Evolutionary conservation across 2,888 invertebrate genomes (phyloP).

Genomic region (Diploptera punctata): DNA sequence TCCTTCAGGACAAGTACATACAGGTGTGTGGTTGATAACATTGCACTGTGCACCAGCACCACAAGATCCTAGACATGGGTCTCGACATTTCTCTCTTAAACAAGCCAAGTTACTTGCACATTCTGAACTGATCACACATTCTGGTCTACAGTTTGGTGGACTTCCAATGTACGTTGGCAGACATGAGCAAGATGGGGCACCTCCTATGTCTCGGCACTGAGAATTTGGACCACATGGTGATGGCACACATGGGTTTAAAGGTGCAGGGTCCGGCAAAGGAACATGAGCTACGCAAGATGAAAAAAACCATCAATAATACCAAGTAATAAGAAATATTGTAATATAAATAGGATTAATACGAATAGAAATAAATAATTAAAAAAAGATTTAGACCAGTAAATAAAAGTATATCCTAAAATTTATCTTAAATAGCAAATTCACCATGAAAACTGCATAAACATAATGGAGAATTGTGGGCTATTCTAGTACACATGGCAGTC

Average conservation of each 20-base stretch:
- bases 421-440: no score
- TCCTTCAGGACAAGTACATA: constrained; percentile 72
- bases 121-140: constrained; percentile 76
- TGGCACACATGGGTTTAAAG: constrained; percentile 59
- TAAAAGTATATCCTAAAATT: no score
- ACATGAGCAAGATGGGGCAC: constrained; percentile 52
- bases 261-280: no score
- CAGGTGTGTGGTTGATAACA: constrained; percentile 54
- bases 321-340: no score
- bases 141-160: constrained; percentile 69
- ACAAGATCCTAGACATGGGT: constrained; percentile 81
- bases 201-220: constrained; percentile 47
- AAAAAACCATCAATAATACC: no score
- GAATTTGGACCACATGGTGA: constrained; percentile 56
- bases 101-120: constrained; percentile 75
- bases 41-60: constrained; percentile 73
- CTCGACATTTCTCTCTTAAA: constrained; percentile 72
- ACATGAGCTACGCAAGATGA: no score
- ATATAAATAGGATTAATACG: no score
- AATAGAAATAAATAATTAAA: no score
- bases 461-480: no score
- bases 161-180: constrained; percentile 51
- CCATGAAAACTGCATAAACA: no score
- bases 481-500: no score
- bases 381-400: no score